Base-by-base conservation (phyloP, 2,113 vertebrate species). In the Puma concolor region DNA sequence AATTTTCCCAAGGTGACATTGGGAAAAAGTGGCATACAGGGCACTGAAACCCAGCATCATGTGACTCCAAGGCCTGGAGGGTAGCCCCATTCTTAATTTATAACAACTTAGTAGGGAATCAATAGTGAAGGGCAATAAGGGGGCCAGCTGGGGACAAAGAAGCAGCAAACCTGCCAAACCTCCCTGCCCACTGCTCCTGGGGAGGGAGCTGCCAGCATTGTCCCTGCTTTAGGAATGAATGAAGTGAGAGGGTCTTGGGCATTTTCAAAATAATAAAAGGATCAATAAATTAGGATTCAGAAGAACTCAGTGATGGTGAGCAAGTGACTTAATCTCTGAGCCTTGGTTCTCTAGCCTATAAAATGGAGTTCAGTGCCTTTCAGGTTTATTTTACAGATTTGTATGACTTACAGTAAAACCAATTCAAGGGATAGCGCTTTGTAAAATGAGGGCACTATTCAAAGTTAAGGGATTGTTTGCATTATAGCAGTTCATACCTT, bases 191-290 rank as follows among this genome's bases (percentile, higher is more conserved):
- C 41, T 44, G 54, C 29, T 88, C 19, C 60, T 29, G 25, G 38
- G 50, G 23, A 25, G 3, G 41, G n/a, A 92, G 48, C 41, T 71
- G 57, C 27, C 29, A 21, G 9, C n/a, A 48, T 23, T 29, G 7
- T 31, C 17, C 52, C 33, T 74, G 16, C 25, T 52, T 60, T 72
- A 69, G 57, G 60, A 92, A 72, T 44, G 17, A 84, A 77, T 21
- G 12, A 44, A 80, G 12, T 5, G 16, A 72, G 25, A 84, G 54
- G 29, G 17, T 7, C 1, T 44, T 86, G 50, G 50, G 36, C 12
- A 90, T 87, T 80, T 87, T 84, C 72, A 74, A 91, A 95, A 74
- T 44, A 82, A 31, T 54, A 38, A 66, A 41, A 93, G 81, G 67
- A 52, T 85, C 63, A 33, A 5, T 16, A n/a, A 57, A 57, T 12